Evolutionary conservation across 2,113 vertebrate genomes (phyloP), one percentile per base, ranked within the genome.

Genomic region (Copsychus sechellarum): DNA sequence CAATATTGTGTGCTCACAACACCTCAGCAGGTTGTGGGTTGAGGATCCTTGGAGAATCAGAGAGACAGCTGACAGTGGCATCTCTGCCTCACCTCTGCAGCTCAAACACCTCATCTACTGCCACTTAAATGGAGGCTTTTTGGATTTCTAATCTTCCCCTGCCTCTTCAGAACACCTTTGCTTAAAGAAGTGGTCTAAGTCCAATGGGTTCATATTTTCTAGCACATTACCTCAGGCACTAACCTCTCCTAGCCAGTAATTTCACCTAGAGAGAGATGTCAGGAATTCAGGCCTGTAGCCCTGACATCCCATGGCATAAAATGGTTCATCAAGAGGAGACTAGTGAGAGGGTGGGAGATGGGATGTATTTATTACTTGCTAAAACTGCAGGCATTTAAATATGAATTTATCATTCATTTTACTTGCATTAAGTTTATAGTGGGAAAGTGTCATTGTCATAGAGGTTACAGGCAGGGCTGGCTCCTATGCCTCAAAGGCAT

Each of bases 31-130:
- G 86, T 98, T 97, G 97, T 96, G 98, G 93, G 98, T 97, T 14
- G 99, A 98, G 31, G 98, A 99, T 98, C 99, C 98, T 99, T 85
- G 95, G 96, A 97, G 98, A 97, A 97, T 81, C 89, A 97, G 24
- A 98, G 92, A 97, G 74, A 95, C 67, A 91, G 86, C 90, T 93
- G 97, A 93, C 13, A 26, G 70, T 53, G 60, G 70, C 57, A 45
- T 48, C 67, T 79, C 81, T 31, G 85, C 54, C 18, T 69, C 80
- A 66, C 95, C 93, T 62, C 72, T 82, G 90, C 80, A 90, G 87
- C 94, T 94, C 81, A 81, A 72, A 67, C 64, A 50, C 4, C n/a
- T 89, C 40, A 34, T 18, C 87, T 29, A 54, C 56, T 71, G 61
- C 50, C 60, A 51, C 64, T 84, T 57, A 62, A 70, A 62, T 9